These are phyloP conservation scores for Presbytis comata DNA, from an alignment of 2,797 vertebrate species.

Conservation along the genomic window DNA sequence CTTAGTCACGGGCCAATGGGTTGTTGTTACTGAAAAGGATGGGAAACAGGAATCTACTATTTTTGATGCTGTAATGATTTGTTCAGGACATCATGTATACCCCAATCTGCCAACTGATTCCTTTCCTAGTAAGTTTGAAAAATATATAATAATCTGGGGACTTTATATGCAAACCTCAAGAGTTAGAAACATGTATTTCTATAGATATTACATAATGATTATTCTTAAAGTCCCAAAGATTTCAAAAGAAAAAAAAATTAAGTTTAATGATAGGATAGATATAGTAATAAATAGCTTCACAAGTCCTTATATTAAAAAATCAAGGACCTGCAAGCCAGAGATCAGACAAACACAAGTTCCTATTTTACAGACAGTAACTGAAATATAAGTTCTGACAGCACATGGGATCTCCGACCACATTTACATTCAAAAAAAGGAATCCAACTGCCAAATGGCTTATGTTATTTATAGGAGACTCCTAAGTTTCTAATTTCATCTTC, in stretches of 20 bases:
- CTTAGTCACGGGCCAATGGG: slow-evolving; percentile 88
- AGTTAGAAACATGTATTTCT: not conserved
- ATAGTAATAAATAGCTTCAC: not conserved
- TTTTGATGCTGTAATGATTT: slow-evolving; percentile 92
- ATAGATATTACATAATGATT: not conserved
- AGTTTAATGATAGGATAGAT: not conserved
- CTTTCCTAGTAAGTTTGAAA: slow-evolving; percentile 88
- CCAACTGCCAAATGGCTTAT: not conserved
- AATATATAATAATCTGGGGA: not conserved
- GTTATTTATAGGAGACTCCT: not conserved
- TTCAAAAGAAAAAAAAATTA: not conserved
- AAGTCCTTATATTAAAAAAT: not conserved
- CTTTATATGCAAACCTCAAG: not conserved
- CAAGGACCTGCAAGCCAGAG: not conserved
- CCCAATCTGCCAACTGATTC: slow-evolving; percentile 88
- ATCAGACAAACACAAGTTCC: not conserved
- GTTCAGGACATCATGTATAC: slow-evolving; percentile 90
- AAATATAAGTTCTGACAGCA: not conserved
- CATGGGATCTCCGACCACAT: not conserved
- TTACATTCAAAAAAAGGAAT: not conserved
- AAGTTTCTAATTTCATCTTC: not conserved
- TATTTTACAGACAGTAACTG: not conserved
- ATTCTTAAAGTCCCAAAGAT: not conserved
- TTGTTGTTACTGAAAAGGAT: slow-evolving; percentile 84
- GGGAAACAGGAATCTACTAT: slow-evolving; percentile 85